Base-by-base conservation (phyloP, 2,797 vertebrate species). In the Saxicola maurus region DNA sequence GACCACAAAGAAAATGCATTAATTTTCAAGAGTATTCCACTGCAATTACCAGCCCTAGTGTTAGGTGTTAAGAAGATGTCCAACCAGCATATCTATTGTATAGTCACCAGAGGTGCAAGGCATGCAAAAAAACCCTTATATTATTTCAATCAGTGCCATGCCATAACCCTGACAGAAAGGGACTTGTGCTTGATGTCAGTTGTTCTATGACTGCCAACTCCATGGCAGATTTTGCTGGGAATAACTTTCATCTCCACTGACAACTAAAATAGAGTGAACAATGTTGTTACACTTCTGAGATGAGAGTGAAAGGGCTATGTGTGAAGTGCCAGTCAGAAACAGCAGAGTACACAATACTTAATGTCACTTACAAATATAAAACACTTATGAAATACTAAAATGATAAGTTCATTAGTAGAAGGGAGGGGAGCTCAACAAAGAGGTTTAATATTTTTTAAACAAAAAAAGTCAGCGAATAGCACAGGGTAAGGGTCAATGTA, bases 211-310 rank as follows among this genome's bases (percentile, higher is more conserved):
- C 82, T 87, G 90, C 86, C 92, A 93, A 49, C 67, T 92, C 28
- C 68, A 53, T 51, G 79, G 94, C 61, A 89, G 85, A 75, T 89
- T 76, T 77, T 80, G 17, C 76, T 73, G 61, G 81, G 78, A 64
- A 87, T 72, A 45, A 75, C 25, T 71, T 92, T 91, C 74, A 92
- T 94, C 92, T 89, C 49, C 42, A 46, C 33, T 87, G 82, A 84
- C 73, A 89, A 75, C 53, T 21, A 89, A 94, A 90, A 38, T 69
- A 71, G 7, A 73, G 52, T 88, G 87, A 94, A 84, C 40, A 86
- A 56, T 30, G 9, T 59, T 60, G 43, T 73, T 82, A 42, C 16
- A 74, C 40, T 85, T 82, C 49, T 37, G 78, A 91, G 67, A 85
- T 64, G 77, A 57, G 61, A 55, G 35, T 53, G 65, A 81, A 91